These are phyloP conservation scores for Habropoda laboriosa DNA, from an alignment of 1,140 invertebrate genomes.

Conservation along the genomic window DNA sequence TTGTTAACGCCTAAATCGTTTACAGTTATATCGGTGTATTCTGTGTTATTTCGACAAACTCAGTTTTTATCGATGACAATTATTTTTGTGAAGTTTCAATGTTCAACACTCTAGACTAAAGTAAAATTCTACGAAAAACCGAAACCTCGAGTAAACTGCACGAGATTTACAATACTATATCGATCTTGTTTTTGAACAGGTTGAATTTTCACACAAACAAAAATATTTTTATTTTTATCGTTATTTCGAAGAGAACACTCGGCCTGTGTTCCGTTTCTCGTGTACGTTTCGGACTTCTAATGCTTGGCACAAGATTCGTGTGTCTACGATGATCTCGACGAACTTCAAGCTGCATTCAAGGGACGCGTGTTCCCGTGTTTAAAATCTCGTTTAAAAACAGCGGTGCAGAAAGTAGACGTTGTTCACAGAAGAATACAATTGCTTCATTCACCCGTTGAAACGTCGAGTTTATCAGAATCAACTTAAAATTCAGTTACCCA, in stretches of 20 bases:
- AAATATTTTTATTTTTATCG: background rate
- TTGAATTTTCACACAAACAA: too few relatives aligned
- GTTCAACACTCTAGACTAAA: too few relatives aligned
- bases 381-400: constrained; percentile 8
- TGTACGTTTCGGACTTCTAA: background rate
- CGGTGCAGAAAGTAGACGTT: background rate
- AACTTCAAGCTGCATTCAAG: background rate
- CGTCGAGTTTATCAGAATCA: background rate
- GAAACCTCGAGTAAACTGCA: too few relatives aligned
- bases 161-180: too few relatives aligned
- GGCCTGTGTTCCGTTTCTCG: background rate
- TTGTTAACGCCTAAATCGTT: too few relatives aligned
- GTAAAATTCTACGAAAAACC: too few relatives aligned
- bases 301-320: background rate
- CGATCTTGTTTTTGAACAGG: too few relatives aligned
- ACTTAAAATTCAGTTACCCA: background rate
- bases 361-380: background rate
- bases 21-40: too few relatives aligned
- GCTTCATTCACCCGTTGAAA: background rate
- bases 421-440: background rate
- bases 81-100: too few relatives aligned
- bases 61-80: too few relatives aligned
- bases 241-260: too few relatives aligned
- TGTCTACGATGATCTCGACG: background rate
- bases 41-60: too few relatives aligned